Evolutionary conservation across 2,888 invertebrate genomes (phyloP).

Genomic region (Hyposoter didymator): DNA sequence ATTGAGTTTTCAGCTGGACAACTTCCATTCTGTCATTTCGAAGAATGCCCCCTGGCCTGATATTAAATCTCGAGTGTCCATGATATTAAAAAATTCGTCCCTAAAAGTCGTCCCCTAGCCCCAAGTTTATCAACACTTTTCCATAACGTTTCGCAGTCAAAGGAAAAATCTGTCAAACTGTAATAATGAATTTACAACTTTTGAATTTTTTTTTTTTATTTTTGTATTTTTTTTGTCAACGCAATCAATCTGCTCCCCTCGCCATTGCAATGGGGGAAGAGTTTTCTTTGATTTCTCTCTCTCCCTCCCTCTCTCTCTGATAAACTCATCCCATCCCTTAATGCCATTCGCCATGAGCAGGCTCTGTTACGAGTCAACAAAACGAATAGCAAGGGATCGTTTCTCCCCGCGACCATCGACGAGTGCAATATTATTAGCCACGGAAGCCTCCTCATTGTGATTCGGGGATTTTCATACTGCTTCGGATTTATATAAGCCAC

Average conservation of each 20-base stretch:
- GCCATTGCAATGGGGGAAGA: neutral
- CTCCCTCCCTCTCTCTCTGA: neutral
- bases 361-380: conserved; percentile 3
- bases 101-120: conserved; percentile 2
- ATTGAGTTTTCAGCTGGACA: conserved; percentile 45
- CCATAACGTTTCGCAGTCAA: neutral
- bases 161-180: neutral
- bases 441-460: neutral
- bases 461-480: neutral
- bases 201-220: neutral
- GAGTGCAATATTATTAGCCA: conserved; percentile 3
- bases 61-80: neutral
- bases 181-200: neutral
- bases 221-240: neutral
- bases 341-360: neutral
- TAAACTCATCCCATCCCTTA: neutral
- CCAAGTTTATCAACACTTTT: neutral
- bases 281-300: neutral
- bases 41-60: conserved; percentile 38
- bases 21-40: conserved; percentile 25
- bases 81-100: conserved; percentile 11
- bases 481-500: neutral
- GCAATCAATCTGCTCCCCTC: neutral
- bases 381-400: neutral
- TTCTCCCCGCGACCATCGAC: neutral